Percentiles rank a stretch among this genome's conserved stretches.
phyloP scores from a whole-genome alignment of 2,113 vertebrate species.

The Suncus etruscus region DNA sequence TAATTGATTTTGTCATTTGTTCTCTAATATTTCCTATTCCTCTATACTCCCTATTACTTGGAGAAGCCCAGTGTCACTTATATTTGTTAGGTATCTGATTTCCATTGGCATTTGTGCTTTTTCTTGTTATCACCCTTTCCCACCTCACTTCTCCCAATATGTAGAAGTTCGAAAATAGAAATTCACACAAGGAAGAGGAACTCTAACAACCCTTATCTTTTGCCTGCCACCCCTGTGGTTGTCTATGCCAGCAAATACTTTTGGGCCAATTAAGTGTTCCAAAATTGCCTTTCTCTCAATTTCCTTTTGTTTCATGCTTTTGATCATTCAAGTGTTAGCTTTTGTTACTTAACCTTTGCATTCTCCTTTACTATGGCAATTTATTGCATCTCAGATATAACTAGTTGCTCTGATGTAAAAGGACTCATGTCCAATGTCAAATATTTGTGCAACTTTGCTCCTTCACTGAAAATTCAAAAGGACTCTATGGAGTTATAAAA shows the following conservation, averaged over 20 bases:
- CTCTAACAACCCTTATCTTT: rapidly evolving
- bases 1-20: neutral
- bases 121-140: neutral
- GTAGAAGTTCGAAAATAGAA: neutral
- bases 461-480: no score
- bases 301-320: neutral
- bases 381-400: neutral
- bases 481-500: no score
- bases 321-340: neutral
- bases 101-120: neutral
- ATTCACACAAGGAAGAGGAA: neutral
- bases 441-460: no score
- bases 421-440: no score
- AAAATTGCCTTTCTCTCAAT: neutral
- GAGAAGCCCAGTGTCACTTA: neutral
- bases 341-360: neutral
- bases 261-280: neutral
- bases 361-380: neutral
- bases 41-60: neutral
- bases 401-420: neutral
- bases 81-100: neutral
- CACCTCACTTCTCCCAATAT: neutral
- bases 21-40: neutral
- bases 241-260: neutral
- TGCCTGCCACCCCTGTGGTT: neutral